These are phyloP conservation scores for Daboia siamensis DNA, from an alignment of 2,113 vertebrate genomes.

Conservation along the genomic window DNA sequence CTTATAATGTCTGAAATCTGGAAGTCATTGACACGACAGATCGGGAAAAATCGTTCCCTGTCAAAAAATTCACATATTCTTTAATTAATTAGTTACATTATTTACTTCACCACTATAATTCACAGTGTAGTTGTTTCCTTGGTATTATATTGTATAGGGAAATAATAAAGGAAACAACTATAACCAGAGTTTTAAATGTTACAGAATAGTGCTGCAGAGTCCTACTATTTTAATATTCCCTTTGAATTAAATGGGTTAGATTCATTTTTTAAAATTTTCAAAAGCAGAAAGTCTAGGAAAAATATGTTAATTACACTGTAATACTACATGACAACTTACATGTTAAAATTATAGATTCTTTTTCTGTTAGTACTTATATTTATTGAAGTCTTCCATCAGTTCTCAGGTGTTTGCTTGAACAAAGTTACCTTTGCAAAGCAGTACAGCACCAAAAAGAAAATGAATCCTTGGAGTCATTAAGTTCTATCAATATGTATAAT, in stretches of 20 bases:
- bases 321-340: background rate
- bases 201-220: too few species aligned
- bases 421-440: background rate
- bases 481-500: background rate
- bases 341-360: background rate
- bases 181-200: background rate
- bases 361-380: background rate
- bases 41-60: conserved; percentile 82
- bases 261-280: background rate
- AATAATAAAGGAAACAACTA: background rate
- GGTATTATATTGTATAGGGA: background rate
- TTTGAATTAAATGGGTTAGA: background rate
- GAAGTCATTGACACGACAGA: conserved; percentile 85
- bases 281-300: background rate
- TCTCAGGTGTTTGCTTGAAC: background rate
- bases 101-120: background rate
- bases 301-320: background rate
- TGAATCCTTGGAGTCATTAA: background rate
- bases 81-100: background rate
- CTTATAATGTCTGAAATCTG: conserved; percentile 82
- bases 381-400: background rate
- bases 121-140: background rate
- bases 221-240: background rate
- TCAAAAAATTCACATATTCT: background rate
- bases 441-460: background rate